These are phyloP conservation scores for Bothrops jararaca DNA, from an alignment of 2,113 vertebrate species.

Conservation along the genomic window DNA sequence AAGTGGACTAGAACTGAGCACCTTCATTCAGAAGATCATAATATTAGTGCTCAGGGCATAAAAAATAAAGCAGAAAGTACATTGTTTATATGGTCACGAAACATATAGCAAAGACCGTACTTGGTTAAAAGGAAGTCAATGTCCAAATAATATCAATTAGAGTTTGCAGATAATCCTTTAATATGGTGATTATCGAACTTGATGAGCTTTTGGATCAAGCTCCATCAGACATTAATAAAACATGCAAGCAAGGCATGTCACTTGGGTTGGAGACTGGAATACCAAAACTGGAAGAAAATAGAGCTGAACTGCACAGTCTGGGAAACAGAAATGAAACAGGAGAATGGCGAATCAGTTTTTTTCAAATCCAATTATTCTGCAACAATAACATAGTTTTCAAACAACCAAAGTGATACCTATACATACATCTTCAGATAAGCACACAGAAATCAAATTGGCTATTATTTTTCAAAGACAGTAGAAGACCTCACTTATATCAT, in stretches of 20 bases:
- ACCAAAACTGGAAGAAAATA: not conserved
- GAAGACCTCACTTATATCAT: not conserved
- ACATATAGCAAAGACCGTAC: not conserved
- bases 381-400: not conserved
- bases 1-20: not conserved
- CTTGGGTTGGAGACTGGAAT: not conserved
- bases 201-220: not conserved
- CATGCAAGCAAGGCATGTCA: not conserved
- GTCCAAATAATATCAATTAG: not conserved
- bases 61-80: not conserved
- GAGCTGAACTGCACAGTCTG: not conserved
- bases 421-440: not conserved
- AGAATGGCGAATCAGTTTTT: not conserved
- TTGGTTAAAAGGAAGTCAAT: not conserved
- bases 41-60: not conserved
- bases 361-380: not conserved
- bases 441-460: not conserved
- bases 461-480: not conserved
- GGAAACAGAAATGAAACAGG: not conserved
- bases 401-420: not conserved
- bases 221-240: not conserved
- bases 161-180: not conserved
- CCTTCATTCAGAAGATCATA: not conserved
- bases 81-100: not conserved
- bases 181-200: not conserved